Base-by-base conservation (phyloP, 1,140 invertebrate species). In the Atta colombica region DNA sequence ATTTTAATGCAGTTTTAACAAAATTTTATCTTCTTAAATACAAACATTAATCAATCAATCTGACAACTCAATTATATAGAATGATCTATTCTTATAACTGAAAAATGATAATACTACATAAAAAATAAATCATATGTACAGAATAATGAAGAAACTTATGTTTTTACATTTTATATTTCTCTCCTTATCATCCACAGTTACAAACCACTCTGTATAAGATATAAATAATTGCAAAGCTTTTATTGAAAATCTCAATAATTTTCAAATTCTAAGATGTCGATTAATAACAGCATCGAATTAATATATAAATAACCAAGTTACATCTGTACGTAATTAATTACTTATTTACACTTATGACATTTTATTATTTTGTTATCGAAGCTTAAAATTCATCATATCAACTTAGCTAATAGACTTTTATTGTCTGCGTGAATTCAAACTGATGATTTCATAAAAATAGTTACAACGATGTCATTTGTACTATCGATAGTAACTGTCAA, bases 21-120 rank as follows among this genome's bases (percentile, higher is more conserved):
- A 60, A 60, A 14, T 60, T 18, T 82, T 18, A n/a, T 25, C 18
- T 81, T 78, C 16, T 21, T 8, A 12, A 72, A 21, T 60, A n/a
- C 61, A 55, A 18, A 82, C 7, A 25, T 60, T 39, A 28, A 21
- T 80, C 45, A 72, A 74, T 74, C 25, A n/a, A 45, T 82, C 31
- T 74, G 35, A 82, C 6, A 18, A 31, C 18, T 78, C 28, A 18
- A 16, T 14, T n/a, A 65, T 72, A 25, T 14, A 31, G 8, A 1
- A 0, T 71, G 25, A 0, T 72, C 25, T 55, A 25, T 21, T 53
- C 7, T 51, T 71, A 21, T 28, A 31, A 72, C 8, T 31, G 5
- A 14, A 72, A 72, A 5, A 16, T 49, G 25, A 68, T 45, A 28
- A 45, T 16, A 2, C 2, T 8, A 72, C 28, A 28, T 16, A 58